These are phyloP conservation scores for Dasypus novemcinctus DNA, from an alignment of 2,113 vertebrate species.

Conservation along the genomic window DNA sequence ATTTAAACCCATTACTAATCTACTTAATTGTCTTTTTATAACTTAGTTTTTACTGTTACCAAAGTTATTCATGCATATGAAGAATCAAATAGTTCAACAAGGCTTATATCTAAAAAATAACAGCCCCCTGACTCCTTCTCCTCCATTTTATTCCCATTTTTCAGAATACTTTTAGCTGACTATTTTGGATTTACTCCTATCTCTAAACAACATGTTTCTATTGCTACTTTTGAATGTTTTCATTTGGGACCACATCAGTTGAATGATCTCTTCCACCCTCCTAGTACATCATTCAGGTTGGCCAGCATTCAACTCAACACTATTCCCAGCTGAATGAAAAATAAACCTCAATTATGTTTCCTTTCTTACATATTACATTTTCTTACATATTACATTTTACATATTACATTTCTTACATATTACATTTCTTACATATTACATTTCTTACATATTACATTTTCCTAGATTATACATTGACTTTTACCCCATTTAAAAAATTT, in stretches of 20 bases:
- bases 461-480: background rate
- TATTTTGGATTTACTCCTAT: background rate
- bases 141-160: background rate
- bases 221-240: background rate
- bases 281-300: background rate
- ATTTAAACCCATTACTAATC: background rate
- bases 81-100: background rate
- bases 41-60: background rate
- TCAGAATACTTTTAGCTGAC: background rate
- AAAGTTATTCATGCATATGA: background rate
- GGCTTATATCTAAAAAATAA: background rate
- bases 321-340: background rate
- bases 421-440: no score
- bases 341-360: background rate
- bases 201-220: background rate
- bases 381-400: no score
- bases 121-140: background rate
- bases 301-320: background rate
- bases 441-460: background rate
- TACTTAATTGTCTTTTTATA: background rate
- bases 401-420: no score
- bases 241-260: background rate
- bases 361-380: no score
- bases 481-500: background rate
- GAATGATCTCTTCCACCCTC: background rate